A percentile compares a stretch with the other conserved stretches of the same genome.
These are phyloP conservation scores for Delichon dasypus DNA, from an alignment of 2,797 vertebrate species.

Conservation along the genomic window DNA sequence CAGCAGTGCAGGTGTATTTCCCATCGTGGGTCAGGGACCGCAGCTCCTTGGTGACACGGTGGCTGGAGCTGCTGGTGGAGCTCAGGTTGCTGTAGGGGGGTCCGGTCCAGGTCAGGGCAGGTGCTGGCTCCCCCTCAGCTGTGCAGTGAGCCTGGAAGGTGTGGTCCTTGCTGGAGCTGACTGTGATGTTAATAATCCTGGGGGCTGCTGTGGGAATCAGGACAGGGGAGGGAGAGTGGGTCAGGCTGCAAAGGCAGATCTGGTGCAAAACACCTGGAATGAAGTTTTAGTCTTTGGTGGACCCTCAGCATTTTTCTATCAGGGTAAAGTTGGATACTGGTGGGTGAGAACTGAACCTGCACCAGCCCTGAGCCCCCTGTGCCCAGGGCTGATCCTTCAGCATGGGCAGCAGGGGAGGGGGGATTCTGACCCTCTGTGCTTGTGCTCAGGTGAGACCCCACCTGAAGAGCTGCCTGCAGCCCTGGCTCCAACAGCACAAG, in stretches of 20 bases:
- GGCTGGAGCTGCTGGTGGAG: not conserved
- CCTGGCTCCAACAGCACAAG: not conserved
- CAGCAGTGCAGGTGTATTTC: constrained; percentile 87
- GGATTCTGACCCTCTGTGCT: not conserved
- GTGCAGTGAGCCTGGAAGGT: constrained; percentile 83
- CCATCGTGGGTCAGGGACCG: constrained; percentile 77
- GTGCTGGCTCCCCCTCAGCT: constrained; percentile 87
- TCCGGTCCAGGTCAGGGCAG: constrained; percentile 80
- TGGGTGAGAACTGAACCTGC: not conserved
- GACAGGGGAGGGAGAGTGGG: accelerated
- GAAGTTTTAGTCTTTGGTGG: not conserved
- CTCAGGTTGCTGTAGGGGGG: constrained; percentile 47
- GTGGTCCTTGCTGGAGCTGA: constrained; percentile 73
- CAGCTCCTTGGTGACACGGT: constrained; percentile 81
- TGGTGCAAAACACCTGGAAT: accelerated
- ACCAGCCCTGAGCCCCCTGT: not conserved
- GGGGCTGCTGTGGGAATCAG: constrained; percentile 77
- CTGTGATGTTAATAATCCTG: constrained; percentile 83
- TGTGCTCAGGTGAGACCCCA: not conserved
- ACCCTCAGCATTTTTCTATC: accelerated
- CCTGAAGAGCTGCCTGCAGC: not conserved
- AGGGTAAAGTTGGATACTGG: not conserved
- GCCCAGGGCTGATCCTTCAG: not conserved
- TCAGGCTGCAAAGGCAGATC: not conserved
- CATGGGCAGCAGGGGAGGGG: not conserved